A percentile compares a stretch with the other conserved stretches of the same genome.
Conservation (phyloP, 2,888 invertebrate genomes). For the Xestia sexstrigata region DNA sequence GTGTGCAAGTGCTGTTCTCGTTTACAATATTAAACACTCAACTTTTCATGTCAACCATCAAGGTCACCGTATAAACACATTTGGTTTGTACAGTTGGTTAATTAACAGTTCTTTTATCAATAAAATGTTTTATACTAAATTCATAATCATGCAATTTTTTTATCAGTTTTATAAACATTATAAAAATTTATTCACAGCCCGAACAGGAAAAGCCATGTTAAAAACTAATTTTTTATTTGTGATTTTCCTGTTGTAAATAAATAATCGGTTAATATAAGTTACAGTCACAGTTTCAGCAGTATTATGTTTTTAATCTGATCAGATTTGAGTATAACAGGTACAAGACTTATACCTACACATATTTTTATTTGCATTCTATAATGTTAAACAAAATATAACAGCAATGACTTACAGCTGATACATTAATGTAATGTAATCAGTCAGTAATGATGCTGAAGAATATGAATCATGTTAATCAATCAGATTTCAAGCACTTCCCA, state of each 20-base stretch:
- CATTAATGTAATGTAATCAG: neutral
- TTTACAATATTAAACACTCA: slow-evolving; percentile 3
- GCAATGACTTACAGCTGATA: neutral
- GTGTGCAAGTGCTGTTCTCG: neutral
- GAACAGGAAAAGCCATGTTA: neutral
- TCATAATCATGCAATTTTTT: neutral
- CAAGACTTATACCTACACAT: neutral
- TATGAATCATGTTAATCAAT: neutral
- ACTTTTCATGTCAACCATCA: slow-evolving; percentile 13
- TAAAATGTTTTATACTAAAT: neutral
- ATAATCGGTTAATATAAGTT: slow-evolving; percentile 2
- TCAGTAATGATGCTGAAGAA: neutral
- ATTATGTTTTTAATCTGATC: neutral
- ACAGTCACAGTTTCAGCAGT: neutral
- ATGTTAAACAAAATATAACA: neutral
- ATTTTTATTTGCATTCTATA: slow-evolving; percentile 1
- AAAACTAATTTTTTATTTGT: neutral
- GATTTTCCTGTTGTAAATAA: neutral
- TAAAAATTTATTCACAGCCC: neutral
- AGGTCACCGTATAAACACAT: slow-evolving; percentile 21
- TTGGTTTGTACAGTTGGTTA: neutral
- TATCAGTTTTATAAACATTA: neutral
- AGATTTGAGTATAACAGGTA: neutral
- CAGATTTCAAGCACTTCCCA: neutral
- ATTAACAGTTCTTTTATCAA: slow-evolving; percentile 18